These are phyloP conservation scores for Eupithecia subfuscata DNA, from an alignment of 2,888 invertebrate genomes.

Conservation along the genomic window DNA sequence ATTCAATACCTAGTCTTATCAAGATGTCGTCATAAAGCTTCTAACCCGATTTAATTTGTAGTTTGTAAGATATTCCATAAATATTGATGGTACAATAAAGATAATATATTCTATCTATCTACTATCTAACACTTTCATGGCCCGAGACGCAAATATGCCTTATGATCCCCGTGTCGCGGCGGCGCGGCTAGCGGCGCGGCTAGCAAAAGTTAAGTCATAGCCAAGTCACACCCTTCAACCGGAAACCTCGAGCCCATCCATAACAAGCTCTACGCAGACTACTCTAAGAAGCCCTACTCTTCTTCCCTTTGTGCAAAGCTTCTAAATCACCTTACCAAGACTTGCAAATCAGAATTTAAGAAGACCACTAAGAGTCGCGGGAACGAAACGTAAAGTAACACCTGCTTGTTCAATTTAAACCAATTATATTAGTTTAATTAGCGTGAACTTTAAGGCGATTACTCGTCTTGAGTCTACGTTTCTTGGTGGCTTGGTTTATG, in stretches of 20 bases:
- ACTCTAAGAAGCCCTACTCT: neutral
- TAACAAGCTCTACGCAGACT: neutral
- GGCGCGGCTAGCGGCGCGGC: too few relatives aligned
- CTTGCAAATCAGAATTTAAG: slow-evolving; percentile 30
- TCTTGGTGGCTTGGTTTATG: slow-evolving; percentile 19
- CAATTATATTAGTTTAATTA: slow-evolving; percentile 55
- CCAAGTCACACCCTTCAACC: neutral
- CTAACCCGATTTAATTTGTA: too few relatives aligned
- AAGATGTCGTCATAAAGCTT: too few relatives aligned
- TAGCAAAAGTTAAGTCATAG: neutral
- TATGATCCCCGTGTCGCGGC: too few relatives aligned
- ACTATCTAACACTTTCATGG: too few relatives aligned
- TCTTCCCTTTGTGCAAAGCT: neutral
- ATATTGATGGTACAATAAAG: too few relatives aligned
- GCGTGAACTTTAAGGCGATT: slow-evolving; percentile 54
- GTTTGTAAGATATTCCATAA: too few relatives aligned
- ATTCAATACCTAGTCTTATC: too few relatives aligned
- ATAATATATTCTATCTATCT: too few relatives aligned
- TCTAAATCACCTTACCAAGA: slow-evolving; percentile 15
- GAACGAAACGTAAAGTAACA: slow-evolving; percentile 50
- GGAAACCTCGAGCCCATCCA: neutral
- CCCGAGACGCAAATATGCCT: too few relatives aligned
- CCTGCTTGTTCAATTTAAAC: slow-evolving; percentile 56
- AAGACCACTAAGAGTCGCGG: slow-evolving; percentile 47
- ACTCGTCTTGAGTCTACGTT: slow-evolving; percentile 37